phyloP scores from a whole-genome alignment of 2,113 vertebrate species.

The Erythrocercus mccallii region DNA sequence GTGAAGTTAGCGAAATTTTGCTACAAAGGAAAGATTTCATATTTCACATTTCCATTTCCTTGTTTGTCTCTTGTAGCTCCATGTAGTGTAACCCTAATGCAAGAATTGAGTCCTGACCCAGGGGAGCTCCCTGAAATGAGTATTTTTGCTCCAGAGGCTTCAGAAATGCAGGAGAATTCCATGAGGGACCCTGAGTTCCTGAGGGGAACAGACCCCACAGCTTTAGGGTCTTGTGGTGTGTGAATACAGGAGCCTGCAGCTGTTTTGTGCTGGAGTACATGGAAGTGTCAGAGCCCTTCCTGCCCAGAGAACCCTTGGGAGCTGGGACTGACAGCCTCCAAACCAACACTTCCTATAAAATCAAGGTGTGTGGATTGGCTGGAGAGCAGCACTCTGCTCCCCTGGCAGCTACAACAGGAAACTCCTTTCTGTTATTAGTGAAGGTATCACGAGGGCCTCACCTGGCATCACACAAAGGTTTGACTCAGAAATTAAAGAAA shows the following conservation, averaged over 20 bases:
- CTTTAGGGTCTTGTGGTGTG: background rate
- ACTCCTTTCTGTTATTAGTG: background rate
- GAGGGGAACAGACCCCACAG: background rate
- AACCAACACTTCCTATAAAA: background rate
- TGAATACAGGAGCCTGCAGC: background rate
- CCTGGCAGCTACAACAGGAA: background rate
- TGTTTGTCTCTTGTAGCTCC: background rate
- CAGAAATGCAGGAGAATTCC: background rate
- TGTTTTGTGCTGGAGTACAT: background rate
- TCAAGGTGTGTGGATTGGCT: background rate
- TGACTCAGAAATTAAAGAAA: background rate
- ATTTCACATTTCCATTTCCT: background rate
- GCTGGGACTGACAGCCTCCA: background rate
- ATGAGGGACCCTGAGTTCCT: background rate
- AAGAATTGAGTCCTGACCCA: background rate
- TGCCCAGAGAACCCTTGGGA: background rate
- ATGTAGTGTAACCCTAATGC: background rate
- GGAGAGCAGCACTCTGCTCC: background rate
- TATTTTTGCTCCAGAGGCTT: background rate
- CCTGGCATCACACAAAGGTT: accelerated
- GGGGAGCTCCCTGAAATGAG: background rate
- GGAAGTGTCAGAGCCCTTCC: background rate
- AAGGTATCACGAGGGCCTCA: background rate
- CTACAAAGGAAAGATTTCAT: background rate
- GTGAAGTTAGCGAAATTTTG: background rate